Evolutionary conservation across 2,888 invertebrate genomes (phyloP).

Genomic region (Epiblema foenella): DNA sequence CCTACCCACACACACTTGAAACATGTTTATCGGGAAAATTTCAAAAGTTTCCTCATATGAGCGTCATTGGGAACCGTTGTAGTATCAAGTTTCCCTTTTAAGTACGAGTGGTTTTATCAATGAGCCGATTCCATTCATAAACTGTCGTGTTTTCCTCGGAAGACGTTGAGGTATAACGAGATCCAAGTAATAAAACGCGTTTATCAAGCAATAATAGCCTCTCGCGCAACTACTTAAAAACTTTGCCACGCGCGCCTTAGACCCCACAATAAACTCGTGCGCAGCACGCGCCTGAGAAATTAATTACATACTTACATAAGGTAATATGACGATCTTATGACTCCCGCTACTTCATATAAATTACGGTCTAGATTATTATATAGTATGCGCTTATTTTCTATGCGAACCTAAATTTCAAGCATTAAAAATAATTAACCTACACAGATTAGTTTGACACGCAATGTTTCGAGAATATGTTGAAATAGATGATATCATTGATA

Average conservation of each 20-base stretch:
- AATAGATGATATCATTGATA: no score
- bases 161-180: not conserved
- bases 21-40: constrained; percentile 37
- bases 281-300: not conserved
- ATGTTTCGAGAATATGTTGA: no score
- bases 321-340: not conserved
- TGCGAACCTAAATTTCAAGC: no score
- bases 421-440: no score
- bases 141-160: constrained; percentile 23
- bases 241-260: not conserved
- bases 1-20: not conserved
- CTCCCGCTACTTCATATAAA: not conserved
- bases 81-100: constrained; percentile 3
- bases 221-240: no score
- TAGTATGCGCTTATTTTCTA: no score
- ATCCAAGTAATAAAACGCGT: no score
- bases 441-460: no score
- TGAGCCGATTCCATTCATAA: constrained; percentile 31
- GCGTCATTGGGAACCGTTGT: constrained; percentile 30
- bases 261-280: not conserved
- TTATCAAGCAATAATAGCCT: no score
- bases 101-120: constrained; percentile 10
- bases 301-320: no score
- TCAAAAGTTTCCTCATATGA: constrained; percentile 24
- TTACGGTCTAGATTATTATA: constrained; percentile 4